Conservation (phyloP, 1,140 invertebrate species). For the Patella vulgata region DNA sequence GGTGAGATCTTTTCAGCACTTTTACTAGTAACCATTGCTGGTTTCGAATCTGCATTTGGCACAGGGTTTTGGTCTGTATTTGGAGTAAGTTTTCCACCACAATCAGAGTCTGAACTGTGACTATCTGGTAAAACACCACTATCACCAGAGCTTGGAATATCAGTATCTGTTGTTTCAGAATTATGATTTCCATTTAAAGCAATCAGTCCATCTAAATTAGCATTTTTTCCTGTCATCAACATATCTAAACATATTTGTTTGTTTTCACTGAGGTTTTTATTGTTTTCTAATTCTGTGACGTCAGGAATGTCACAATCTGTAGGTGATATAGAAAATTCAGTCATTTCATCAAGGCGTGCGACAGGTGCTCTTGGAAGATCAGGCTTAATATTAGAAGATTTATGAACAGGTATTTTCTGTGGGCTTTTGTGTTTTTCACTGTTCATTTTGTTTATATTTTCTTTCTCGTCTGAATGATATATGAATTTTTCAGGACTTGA, state of each 20-base stretch:
- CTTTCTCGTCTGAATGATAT: too few species aligned
- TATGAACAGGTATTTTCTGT: too few species aligned
- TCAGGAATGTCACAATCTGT: too few species aligned
- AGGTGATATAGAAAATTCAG: constrained; percentile 19
- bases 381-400: constrained; percentile 1
- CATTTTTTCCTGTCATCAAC: too few species aligned
- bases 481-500: too few species aligned
- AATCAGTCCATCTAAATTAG: too few species aligned
- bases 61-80: not conserved
- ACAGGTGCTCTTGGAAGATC: constrained; percentile 29
- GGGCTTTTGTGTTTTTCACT: too few species aligned
- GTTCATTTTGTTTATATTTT: too few species aligned
- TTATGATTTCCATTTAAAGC: constrained; percentile 8
- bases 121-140: constrained; percentile 31
- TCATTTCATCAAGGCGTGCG: constrained; percentile 33
- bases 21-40: constrained; percentile 48
- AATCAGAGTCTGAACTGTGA: constrained; percentile 28
- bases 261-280: too few species aligned
- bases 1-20: constrained; percentile 58
- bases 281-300: too few species aligned
- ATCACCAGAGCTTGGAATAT: constrained; percentile 34
- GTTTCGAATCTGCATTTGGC: not conserved
- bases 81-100: constrained; percentile 8
- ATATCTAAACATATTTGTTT: too few species aligned
- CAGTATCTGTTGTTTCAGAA: constrained; percentile 17